phyloP scores from a whole-genome alignment of 2,888 invertebrate species.

The Ormia ochracea region DNA sequence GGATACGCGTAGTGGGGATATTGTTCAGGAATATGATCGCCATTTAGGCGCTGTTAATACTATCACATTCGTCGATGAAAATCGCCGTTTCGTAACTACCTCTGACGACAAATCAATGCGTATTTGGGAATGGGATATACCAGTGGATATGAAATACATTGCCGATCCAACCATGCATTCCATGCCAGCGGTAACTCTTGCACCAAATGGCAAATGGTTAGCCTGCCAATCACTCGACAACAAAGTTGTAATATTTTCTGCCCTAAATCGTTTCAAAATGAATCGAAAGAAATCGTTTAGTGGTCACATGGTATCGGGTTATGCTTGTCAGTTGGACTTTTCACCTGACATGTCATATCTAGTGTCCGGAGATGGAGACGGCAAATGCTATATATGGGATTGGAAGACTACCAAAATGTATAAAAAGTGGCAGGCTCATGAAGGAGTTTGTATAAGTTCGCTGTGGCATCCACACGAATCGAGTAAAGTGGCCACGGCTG shows the following conservation, averaged over 20 bases:
- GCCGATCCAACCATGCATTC: constrained; percentile 99
- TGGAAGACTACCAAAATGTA: constrained; percentile 99
- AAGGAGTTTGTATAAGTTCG: constrained; percentile 95
- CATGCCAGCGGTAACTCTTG: constrained; percentile 95
- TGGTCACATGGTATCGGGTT: constrained; percentile 99
- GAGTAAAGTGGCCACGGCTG: constrained; percentile 96
- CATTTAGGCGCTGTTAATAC: constrained; percentile 99
- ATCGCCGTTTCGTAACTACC: constrained; percentile 97
- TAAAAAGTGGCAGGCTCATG: constrained; percentile 99
- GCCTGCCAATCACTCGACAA: constrained; percentile 99
- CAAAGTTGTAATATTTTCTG: constrained; percentile 98
- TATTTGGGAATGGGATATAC: constrained; percentile 99
- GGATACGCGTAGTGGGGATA: constrained; percentile 96
- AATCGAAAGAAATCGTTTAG: constrained; percentile 98
- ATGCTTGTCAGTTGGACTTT: constrained; percentile 97
- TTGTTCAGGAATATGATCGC: constrained; percentile 98
- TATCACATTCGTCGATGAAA: constrained; percentile 99
- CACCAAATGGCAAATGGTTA: constrained; percentile 99
- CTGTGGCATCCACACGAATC: constrained; percentile 99
- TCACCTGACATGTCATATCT: constrained; percentile 99
- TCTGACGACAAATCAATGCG: constrained; percentile 99
- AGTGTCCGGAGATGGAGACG: constrained; percentile 98
- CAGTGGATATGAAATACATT: constrained; percentile 99
- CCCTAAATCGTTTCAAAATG: constrained; percentile 97
- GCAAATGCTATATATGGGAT: constrained; percentile 99